Evolutionary conservation across 2,113 vertebrate species (phyloP), one percentile per base, ranked within the genome.

Genomic region (Dipodomys spectabilis): DNA sequence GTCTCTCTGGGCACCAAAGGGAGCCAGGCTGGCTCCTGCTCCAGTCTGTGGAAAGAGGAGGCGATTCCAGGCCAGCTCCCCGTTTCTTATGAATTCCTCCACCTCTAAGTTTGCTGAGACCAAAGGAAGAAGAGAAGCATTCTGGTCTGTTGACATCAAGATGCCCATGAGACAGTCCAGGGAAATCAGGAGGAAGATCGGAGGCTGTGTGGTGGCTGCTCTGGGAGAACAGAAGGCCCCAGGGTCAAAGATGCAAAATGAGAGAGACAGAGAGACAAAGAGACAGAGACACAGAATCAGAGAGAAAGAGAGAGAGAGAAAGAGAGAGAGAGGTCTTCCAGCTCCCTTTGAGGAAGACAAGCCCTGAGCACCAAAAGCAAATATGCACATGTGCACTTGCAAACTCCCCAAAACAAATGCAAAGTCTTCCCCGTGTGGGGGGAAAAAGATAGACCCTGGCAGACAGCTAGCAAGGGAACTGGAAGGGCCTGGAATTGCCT

Each of bases 91-190:
- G 28, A 93, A 95, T 90, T 84, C 72, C 85, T 68, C 82, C 18
- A 85, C 65, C 35, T 85, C 68, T 75, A 81, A 77, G 78, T 89
- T 94, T 82, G 80, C 11, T 18, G 67, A 78, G 77, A 84, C 89
- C 86, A n/a, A 83, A 82, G 84, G 62, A 20, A 88, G 25, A 22
- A 90, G 74, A 79, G n/a, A 53, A 83, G 35, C 90, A 94, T 85
- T 93, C 85, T 67, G 89, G 57, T 45, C 65, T 88, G 11, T 30
- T 85, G 84, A 90, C 90, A 93, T 83, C 82, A 45, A 32, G 73
- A 65, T 20, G 20, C 49, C 81, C 60, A 7, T 1, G 74, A 82
- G 68, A 67, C 28, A 1, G 23, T 65, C 49, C 73, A 77, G 69
- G 62, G 23, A 82, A 53, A 82, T n/a, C 44, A 75, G 74, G 49